Percentiles rank a stretch among this genome's conserved stretches.
phyloP scores from a whole-genome alignment of 2,797 vertebrate genomes.

The Brachymystax lenok region DNA sequence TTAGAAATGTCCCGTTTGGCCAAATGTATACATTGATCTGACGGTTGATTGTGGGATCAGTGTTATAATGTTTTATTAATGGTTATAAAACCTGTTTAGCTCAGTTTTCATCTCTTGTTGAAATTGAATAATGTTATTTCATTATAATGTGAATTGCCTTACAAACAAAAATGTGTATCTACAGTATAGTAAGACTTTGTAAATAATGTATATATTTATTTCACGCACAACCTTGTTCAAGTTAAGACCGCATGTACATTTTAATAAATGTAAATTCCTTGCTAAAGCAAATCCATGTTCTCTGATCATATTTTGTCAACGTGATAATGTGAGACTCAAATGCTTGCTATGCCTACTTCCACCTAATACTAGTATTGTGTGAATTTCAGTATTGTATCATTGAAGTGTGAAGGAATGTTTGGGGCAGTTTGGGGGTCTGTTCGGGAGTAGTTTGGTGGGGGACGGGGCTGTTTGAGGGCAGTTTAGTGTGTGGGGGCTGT shows the following conservation, averaged over 20 bases:
- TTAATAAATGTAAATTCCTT: constrained; percentile 73
- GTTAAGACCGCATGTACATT: constrained; percentile 74
- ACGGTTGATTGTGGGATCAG: constrained; percentile 23
- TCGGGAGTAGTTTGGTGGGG: too few relatives aligned
- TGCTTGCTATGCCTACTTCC: not conserved
- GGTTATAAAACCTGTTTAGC: constrained; percentile 35
- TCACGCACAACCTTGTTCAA: constrained; percentile 65
- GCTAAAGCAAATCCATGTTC: constrained; percentile 47
- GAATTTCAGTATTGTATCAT: constrained; percentile 48
- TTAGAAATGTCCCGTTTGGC: constrained; percentile 28
- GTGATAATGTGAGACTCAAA: not conserved
- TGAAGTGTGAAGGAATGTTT: constrained; percentile 58
- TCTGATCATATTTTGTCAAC: constrained; percentile 13
- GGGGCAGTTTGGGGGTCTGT: too few relatives aligned
- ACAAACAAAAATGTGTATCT: too few relatives aligned
- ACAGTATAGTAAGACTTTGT: constrained; percentile 65
- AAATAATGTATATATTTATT: constrained; percentile 67
- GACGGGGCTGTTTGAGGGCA: too few relatives aligned
- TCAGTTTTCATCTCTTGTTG: constrained; percentile 31
- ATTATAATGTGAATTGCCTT: constrained; percentile 23
- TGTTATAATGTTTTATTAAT: constrained; percentile 26
- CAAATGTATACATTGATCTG: not conserved
- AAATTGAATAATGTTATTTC: constrained; percentile 29
- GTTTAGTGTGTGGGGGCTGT: not conserved
- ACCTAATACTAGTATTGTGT: constrained; percentile 38